A percentile compares a stretch with the other conserved stretches of the same genome.
These are phyloP conservation scores for Priapulus caudatus DNA, from an alignment of 2,888 invertebrate species.

Conservation along the genomic window DNA sequence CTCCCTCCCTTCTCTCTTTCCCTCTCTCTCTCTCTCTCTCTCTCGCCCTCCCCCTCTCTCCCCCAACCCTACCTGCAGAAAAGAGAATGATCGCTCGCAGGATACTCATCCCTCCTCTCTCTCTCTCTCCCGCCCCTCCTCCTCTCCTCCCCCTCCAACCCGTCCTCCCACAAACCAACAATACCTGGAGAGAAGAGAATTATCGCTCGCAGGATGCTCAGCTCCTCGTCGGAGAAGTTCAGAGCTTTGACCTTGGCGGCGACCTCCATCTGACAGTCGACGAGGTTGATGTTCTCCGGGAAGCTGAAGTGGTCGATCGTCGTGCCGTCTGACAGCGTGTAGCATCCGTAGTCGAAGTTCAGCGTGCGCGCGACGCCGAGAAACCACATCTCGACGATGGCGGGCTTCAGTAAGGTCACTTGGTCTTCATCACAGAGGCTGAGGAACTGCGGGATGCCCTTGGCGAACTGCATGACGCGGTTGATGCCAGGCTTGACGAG, in stretches of 20 bases:
- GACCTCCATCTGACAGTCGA: not conserved
- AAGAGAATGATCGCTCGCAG: too few species aligned
- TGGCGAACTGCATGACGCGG: not conserved
- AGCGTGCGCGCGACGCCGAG: not conserved
- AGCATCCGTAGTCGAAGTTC: not conserved
- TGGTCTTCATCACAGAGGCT: not conserved
- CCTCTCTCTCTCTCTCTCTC: too few species aligned
- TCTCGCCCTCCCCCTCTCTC: too few species aligned
- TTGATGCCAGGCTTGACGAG: not conserved
- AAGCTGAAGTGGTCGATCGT: not conserved
- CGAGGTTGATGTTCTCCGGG: not conserved
- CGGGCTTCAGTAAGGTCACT: conserved; percentile 1
- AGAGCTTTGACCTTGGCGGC: not conserved
- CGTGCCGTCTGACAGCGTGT: not conserved
- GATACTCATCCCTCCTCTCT: too few species aligned
- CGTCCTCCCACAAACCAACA: too few species aligned
- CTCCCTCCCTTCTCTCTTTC: too few species aligned
- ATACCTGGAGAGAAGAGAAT: not conserved
- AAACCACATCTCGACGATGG: not conserved
- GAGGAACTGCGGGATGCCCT: conserved; percentile 1
- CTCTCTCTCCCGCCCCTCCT: too few species aligned
- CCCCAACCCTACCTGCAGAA: too few species aligned
- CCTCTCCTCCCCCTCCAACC: too few species aligned
- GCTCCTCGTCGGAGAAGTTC: not conserved
- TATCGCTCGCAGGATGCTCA: not conserved